Evolutionary conservation across 2,888 invertebrate genomes (phyloP).

Genomic region (Eilema depressum): DNA sequence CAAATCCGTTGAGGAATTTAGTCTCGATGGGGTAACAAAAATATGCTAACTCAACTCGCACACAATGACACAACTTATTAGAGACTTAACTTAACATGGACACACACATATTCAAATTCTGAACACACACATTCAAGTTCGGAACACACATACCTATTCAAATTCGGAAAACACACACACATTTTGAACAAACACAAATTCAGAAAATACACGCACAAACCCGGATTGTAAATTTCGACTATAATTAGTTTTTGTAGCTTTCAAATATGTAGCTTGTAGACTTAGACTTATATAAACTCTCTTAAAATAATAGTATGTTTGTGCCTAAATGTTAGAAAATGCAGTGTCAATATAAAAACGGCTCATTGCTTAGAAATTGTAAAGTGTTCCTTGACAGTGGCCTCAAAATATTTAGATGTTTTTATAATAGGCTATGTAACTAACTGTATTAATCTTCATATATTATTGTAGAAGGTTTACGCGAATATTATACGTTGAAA

Average conservation of each 20-base stretch:
- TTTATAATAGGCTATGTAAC: constrained; percentile 33
- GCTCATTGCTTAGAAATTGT: constrained; percentile 2
- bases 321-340: not conserved
- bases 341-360: not conserved
- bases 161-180: not conserved
- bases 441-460: not conserved
- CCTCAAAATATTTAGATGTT: constrained; percentile 41
- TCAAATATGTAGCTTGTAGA: not conserved
- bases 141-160: not conserved
- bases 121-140: too few relatives aligned
- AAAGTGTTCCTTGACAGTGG: constrained; percentile 33
- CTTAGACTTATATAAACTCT: not conserved
- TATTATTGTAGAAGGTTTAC: not conserved
- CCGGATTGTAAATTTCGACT: not conserved
- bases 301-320: not conserved
- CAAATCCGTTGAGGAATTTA: not conserved
- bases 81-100: too few relatives aligned
- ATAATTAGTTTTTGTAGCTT: too few relatives aligned
- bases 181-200: not conserved
- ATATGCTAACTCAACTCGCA: not conserved
- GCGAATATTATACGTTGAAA: not conserved
- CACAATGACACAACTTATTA: too few relatives aligned
- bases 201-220: too few relatives aligned
- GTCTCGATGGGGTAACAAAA: not conserved
- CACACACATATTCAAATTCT: too few relatives aligned